Evolutionary conservation across 2,113 vertebrate species (phyloP).

Genomic region (Pristiophorus japonicus): DNA sequence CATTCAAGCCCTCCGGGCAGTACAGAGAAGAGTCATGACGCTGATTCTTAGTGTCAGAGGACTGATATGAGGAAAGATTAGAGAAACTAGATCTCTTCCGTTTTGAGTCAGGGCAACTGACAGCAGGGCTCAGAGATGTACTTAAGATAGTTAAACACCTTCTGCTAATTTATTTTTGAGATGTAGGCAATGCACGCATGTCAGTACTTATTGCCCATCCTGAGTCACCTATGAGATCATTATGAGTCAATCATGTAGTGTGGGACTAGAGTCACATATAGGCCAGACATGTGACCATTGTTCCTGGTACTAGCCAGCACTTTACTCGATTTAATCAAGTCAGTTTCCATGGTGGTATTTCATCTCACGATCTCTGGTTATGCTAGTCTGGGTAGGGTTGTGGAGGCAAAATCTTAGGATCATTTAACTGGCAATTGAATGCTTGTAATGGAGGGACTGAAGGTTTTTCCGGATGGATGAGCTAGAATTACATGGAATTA

Average conservation of each 20-base stretch:
- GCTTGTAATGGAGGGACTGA: not conserved
- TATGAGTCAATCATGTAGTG: not conserved
- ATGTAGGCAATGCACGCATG: not conserved
- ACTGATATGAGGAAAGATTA: too few species aligned
- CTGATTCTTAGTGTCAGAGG: too few species aligned
- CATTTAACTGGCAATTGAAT: not conserved
- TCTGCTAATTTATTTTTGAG: not conserved
- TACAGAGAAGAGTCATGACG: too few species aligned
- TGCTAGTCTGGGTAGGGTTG: not conserved
- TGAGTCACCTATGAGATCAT: not conserved
- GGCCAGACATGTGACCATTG: too few species aligned
- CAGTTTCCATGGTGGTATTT: too few species aligned
- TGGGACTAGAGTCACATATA: too few species aligned
- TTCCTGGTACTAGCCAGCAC: too few species aligned
- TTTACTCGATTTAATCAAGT: too few species aligned
- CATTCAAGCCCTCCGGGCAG: too few species aligned
- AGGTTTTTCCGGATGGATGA: not conserved
- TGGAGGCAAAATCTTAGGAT: not conserved
- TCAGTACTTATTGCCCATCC: too few species aligned
- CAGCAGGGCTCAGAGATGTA: not conserved
- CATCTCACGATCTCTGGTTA: too few species aligned
- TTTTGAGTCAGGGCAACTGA: not conserved
- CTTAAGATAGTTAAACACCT: not conserved
- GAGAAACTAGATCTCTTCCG: not conserved
- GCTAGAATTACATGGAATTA: too few species aligned